Evolutionary conservation across 2,113 vertebrate species (phyloP).

Genomic region (Varanus salvator): DNA sequence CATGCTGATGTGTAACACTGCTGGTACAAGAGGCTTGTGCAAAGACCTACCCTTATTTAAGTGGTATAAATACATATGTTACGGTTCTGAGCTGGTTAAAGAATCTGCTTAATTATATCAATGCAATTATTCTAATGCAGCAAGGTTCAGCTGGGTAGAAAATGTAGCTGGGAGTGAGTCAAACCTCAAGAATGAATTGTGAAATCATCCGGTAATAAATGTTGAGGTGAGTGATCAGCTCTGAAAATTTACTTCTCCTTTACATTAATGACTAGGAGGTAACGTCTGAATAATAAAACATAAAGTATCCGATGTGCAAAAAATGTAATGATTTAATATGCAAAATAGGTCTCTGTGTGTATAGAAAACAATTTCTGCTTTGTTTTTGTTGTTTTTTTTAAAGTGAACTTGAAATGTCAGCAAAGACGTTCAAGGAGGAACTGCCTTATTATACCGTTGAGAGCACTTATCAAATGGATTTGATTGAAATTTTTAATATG

Average conservation of each 20-base stretch:
- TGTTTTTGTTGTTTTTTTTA: slow-evolving; percentile 34
- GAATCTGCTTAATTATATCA: slow-evolving; percentile 26
- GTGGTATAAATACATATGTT: not conserved
- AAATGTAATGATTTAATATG: slow-evolving; percentile 57
- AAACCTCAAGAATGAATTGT: slow-evolving; percentile 55
- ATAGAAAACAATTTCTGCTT: slow-evolving; percentile 61
- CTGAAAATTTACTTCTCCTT: slow-evolving; percentile 49
- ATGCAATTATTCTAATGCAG: slow-evolving; percentile 6
- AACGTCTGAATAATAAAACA: slow-evolving; percentile 55
- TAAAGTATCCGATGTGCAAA: slow-evolving; percentile 60
- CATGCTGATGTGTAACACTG: not conserved
- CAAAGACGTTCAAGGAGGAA: slow-evolving; percentile 61
- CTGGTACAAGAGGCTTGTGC: not conserved
- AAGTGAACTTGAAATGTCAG: slow-evolving; percentile 54
- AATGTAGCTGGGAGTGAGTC: slow-evolving; percentile 55
- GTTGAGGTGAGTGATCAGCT: slow-evolving; percentile 12
- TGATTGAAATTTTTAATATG: slow-evolving; percentile 71
- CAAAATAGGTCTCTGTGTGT: slow-evolving; percentile 57
- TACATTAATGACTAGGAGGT: slow-evolving; percentile 52
- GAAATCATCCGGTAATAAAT: slow-evolving; percentile 48
- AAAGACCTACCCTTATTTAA: not conserved
- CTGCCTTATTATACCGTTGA: slow-evolving; percentile 70
- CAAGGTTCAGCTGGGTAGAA: slow-evolving; percentile 26
- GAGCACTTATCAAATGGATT: slow-evolving; percentile 71
- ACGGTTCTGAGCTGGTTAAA: not conserved